These are phyloP conservation scores for Oreochromis grahami DNA, from an alignment of 2,797 vertebrate species.

Conservation along the genomic window DNA sequence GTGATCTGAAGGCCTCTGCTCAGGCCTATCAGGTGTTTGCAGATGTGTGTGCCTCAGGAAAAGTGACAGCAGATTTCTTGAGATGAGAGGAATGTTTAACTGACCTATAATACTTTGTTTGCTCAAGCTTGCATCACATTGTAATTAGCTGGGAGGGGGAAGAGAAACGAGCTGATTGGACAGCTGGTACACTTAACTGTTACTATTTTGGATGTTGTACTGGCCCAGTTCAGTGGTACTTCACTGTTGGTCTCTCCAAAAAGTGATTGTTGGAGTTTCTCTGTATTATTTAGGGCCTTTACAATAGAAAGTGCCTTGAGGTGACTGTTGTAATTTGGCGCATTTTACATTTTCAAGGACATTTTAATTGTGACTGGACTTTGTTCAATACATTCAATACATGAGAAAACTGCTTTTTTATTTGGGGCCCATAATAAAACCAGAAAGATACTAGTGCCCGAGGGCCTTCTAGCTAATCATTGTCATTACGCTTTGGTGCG, in stretches of 20 bases:
- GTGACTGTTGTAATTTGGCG: not conserved
- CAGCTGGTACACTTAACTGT: constrained; percentile 67
- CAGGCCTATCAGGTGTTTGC: constrained; percentile 93
- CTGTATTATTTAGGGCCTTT: not conserved
- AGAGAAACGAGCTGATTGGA: constrained; percentile 82
- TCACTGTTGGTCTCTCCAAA: not conserved
- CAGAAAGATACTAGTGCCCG: fast-evolving
- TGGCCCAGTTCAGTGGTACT: constrained; percentile 22
- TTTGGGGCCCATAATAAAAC: not conserved
- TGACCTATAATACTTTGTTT: constrained; percentile 92
- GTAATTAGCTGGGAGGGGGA: constrained; percentile 87
- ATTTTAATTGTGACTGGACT: not conserved
- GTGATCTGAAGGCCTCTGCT: constrained; percentile 80
- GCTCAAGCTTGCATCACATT: constrained; percentile 87
- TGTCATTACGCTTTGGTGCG: not conserved
- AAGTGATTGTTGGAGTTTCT: not conserved
- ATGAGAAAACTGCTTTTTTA: not conserved
- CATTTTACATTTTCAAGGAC: not conserved
- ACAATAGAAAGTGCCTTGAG: fast-evolving
- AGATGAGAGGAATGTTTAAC: constrained; percentile 82
- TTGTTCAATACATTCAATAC: not conserved
- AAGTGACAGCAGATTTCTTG: constrained; percentile 51
- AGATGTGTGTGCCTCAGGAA: constrained; percentile 76
- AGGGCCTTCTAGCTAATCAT: fast-evolving
- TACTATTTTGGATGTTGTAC: constrained; percentile 72